A percentile compares a stretch with the other conserved stretches of the same genome.
These are phyloP conservation scores for Phenacoccus solenopsis DNA, from an alignment of 1,140 invertebrate species.

Conservation along the genomic window DNA sequence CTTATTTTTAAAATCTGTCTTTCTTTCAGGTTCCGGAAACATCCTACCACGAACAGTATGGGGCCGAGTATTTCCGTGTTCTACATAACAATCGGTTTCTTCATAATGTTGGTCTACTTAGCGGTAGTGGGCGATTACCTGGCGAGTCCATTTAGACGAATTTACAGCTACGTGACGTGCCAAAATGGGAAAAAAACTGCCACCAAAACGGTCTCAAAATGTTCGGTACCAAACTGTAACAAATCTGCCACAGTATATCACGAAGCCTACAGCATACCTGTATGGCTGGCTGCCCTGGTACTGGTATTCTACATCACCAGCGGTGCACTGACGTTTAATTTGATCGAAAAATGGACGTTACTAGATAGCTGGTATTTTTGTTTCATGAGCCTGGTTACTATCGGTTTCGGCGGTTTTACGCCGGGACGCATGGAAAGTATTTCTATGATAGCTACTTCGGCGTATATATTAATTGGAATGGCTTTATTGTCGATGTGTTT, in stretches of 20 bases:
- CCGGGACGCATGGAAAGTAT: slow-evolving; percentile 51
- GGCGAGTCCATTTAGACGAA: slow-evolving; percentile 33
- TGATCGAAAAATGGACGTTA: slow-evolving; percentile 77
- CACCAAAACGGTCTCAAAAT: slow-evolving; percentile 30
- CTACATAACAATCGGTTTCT: slow-evolving; percentile 80
- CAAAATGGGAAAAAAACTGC: slow-evolving; percentile 19
- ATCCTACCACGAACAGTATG: slow-evolving; percentile 78
- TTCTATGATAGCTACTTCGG: slow-evolving; percentile 61
- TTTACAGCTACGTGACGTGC: slow-evolving; percentile 27
- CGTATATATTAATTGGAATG: slow-evolving; percentile 88
- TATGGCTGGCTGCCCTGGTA: slow-evolving; percentile 39
- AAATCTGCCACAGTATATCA: slow-evolving; percentile 32
- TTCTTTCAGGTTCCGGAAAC: slow-evolving; percentile 71
- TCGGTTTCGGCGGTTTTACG: slow-evolving; percentile 75
- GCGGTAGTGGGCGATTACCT: slow-evolving; percentile 69
- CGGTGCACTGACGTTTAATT: slow-evolving; percentile 82
- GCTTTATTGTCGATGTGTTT: slow-evolving; percentile 94
- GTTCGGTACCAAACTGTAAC: slow-evolving; percentile 28
- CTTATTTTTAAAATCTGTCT: not conserved
- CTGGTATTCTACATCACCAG: slow-evolving; percentile 80
- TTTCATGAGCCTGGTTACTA: slow-evolving; percentile 80
- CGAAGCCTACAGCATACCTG: slow-evolving; percentile 34
- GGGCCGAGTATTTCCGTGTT: slow-evolving; percentile 73
- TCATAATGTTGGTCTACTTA: slow-evolving; percentile 78
- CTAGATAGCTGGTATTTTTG: slow-evolving; percentile 90